Evolutionary conservation across 2,797 vertebrate species (phyloP), one percentile per base, ranked within the genome.

Genomic region (Acridotheres tristis): DNA sequence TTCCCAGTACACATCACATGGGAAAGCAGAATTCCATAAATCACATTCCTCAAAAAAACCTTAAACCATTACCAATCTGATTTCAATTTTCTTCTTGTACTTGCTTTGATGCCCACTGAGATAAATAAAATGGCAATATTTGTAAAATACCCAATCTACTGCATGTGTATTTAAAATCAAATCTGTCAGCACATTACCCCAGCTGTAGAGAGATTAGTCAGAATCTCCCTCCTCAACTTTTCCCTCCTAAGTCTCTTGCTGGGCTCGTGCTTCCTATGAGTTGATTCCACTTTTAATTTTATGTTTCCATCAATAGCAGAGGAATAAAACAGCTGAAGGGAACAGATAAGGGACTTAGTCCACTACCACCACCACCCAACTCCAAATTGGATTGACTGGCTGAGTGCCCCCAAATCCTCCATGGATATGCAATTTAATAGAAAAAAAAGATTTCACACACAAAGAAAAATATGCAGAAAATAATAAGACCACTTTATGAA

Each of bases 321-420:
- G 72, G 71, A 94, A 57, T 95, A 90, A 94, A 94, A 96, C 96
- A 94, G 94, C 97, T 97, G 96, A 96, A 91, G 29, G 74, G 91
- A 78, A 83, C 38, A 95, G 97, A 97, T 97, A 97, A 97, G 95
- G 79, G 94, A 91, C 84, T 97, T 96, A 97, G 83, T 81, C 88
- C 88, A 86, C 74, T 87, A 43, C 67, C 38, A 5, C 90, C 51
- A 91, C 72, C 47, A 77, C 88, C 90, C 86, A 75, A 62, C 90
- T 85, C 61, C 74, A 96, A 92, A 96, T 94, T 93, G 94, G 91
- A 96, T 94, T 95, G 91, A 89, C 90, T 96, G 91, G 93, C 90
- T 95, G 94, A 92, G 74, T 94, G 93, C 94, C 91, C 71, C 62
- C 63, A 93, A 96, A 95, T 95, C 85, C 94, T 95, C 90, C 57